phyloP scores from a whole-genome alignment of 2,797 vertebrate genomes.

The Sebastes kiyomatsui region DNA sequence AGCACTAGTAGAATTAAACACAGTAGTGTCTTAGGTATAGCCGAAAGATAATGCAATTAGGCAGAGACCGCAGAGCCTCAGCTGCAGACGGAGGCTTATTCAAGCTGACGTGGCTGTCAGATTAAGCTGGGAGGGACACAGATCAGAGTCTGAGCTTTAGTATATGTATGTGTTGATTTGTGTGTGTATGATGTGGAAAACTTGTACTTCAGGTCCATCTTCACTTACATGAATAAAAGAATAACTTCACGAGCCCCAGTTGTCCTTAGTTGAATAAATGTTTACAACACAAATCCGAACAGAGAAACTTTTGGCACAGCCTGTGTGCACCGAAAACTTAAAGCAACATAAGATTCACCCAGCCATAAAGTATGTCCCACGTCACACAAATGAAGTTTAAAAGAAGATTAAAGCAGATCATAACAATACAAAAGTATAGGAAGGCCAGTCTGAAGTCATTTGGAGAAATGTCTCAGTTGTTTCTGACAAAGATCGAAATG shows the following conservation, averaged over 20 bases:
- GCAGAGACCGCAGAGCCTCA: slow-evolving; percentile 12
- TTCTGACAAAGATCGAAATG: neutral
- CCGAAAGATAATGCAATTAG: slow-evolving; percentile 59
- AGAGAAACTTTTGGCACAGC: neutral
- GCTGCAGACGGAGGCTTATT: slow-evolving; percentile 44
- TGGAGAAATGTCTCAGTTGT: neutral
- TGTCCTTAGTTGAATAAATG: too few relatives aligned
- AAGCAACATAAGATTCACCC: neutral
- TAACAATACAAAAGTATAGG: neutral
- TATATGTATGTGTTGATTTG: slow-evolving; percentile 22
- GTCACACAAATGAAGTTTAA: neutral
- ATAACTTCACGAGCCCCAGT: neutral
- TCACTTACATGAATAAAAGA: neutral
- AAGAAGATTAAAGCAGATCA: neutral
- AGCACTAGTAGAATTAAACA: slow-evolving; percentile 24
- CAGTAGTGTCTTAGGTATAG: slow-evolving; percentile 42
- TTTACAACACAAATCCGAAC: neutral
- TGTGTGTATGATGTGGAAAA: neutral
- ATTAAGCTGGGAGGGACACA: slow-evolving; percentile 42
- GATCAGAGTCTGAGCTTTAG: slow-evolving; percentile 37
- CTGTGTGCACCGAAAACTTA: neutral
- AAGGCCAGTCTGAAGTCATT: neutral
- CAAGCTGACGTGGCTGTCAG: slow-evolving; percentile 56
- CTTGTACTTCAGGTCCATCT: neutral
- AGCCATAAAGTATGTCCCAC: neutral